Evolutionary conservation across 1,140 invertebrate genomes (phyloP), one percentile per base, ranked within the genome.

Genomic region (Apis laboriosa): DNA sequence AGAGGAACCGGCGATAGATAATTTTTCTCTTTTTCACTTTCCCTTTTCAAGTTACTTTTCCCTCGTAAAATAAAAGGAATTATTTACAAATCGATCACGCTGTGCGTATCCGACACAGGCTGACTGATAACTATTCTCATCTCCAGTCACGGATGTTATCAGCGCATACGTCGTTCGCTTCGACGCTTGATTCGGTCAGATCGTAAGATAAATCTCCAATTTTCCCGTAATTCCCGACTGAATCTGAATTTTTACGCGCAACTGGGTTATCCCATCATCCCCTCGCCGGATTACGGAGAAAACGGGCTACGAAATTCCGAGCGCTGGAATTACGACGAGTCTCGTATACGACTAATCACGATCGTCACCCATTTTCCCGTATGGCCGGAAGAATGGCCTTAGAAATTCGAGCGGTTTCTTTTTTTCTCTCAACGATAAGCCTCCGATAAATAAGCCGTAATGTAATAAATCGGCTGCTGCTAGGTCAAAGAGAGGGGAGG

Each of bases 391-490:
- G 21, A 49, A n/a, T 13, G 5, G n/a, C n/a, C 21, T 4, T 19
- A 15, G 24, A 17, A 21, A 60, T 43, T 43, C 34, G 19, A 34
- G 21, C 17, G 28, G 19, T 34, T 56, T 75, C 5, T 17, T 12
- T 17, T 9, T 12, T 17, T 9, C 53, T n/a, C 43, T 58, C 43
- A 12, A 24, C 28, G 67, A 77, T 67, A 49, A 74, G 55, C 58
- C 63, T 70, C 64, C 73, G 86, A 89, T 87, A 91, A 91, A 88
- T 91, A 89, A 75, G 78, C 80, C 79, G 24, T 9, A 7, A 43
- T 43, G 77, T 75, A 49, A 86, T 86, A 89, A 89, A 88, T 89
- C 80, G 78, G 61, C 7, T 21, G 49, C 11, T 24, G 70, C 11
- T 77, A 60, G 80, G 19, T 77, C 63, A 77, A 53, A 68, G 72